phyloP scores from a whole-genome alignment of 2,888 invertebrate species.

The Lithophane socia region DNA sequence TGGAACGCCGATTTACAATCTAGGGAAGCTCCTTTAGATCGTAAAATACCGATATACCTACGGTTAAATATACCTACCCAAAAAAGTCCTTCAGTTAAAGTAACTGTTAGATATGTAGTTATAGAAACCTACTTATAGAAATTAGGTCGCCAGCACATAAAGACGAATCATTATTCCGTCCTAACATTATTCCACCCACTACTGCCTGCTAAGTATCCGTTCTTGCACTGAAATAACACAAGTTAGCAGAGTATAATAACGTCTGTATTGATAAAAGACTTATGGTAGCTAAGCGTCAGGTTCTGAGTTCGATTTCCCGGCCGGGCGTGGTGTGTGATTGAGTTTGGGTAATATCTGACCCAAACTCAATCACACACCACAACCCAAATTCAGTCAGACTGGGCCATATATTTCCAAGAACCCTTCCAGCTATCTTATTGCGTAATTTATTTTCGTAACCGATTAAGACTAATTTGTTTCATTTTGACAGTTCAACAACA shows the following conservation, averaged over 20 bases:
- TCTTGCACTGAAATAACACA: not conserved
- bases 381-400: not conserved
- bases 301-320: conserved; percentile 1
- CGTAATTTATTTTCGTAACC: too few species aligned
- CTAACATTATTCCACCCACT: not conserved
- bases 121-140: not conserved
- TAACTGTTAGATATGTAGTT: not conserved
- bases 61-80: not conserved
- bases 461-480: too few species aligned
- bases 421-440: not conserved
- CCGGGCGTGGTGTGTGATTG: not conserved
- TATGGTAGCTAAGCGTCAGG: not conserved
- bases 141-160: conserved; percentile 10
- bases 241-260: not conserved
- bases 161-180: conserved; percentile 11
- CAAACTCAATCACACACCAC: too few species aligned
- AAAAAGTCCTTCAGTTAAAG: not conserved
- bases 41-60: not conserved
- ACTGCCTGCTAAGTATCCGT: not conserved
- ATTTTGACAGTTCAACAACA: too few species aligned
- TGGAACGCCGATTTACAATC: not conserved
- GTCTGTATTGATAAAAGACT: not conserved
- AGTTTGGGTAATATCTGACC: too few species aligned
- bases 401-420: too few species aligned
- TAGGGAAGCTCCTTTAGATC: not conserved